Conservation (phyloP, 1,140 invertebrate species). For the Drosophila nannoptera region DNA sequence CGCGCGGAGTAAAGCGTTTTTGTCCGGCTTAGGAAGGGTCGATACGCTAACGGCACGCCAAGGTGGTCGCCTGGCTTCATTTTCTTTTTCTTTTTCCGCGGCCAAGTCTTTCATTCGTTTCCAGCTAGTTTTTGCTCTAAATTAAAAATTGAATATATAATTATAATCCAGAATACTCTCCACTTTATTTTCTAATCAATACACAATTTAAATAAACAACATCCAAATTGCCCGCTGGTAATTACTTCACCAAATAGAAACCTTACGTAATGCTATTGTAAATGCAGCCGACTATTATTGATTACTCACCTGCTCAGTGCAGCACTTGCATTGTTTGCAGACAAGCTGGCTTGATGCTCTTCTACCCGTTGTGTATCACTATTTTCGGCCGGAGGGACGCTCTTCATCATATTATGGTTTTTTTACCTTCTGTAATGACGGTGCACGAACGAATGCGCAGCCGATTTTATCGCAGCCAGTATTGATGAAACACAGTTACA, state of each 20-base stretch:
- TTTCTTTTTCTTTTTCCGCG: conserved; percentile 68
- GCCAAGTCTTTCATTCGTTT: conserved; percentile 74
- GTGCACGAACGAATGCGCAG: conserved; percentile 31
- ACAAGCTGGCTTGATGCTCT: conserved; percentile 49
- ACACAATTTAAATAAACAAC: too few relatives aligned
- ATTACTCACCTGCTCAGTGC: conserved; percentile 47
- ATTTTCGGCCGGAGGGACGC: conserved; percentile 70
- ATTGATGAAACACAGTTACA: conserved; percentile 65
- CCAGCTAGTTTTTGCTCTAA: conserved; percentile 65
- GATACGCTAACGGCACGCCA: conserved; percentile 76
- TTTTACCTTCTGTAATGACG: conserved; percentile 31
- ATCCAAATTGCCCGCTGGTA: too few relatives aligned
- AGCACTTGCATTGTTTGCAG: conserved; percentile 38
- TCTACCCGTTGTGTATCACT: conserved; percentile 71
- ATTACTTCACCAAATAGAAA: too few relatives aligned
- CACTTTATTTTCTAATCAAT: too few relatives aligned
- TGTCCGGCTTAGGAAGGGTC: conserved; percentile 73
- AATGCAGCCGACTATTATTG: background rate
- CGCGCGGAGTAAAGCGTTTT: conserved; percentile 70
- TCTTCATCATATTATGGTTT: conserved; percentile 66
- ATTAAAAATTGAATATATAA: background rate
- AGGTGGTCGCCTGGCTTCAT: conserved; percentile 68
- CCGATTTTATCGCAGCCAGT: conserved; percentile 50
- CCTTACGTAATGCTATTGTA: too few relatives aligned
- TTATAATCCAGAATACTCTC: background rate